Evolutionary conservation across 2,113 vertebrate genomes (phyloP).

Genomic region (Hyla sarda): DNA sequence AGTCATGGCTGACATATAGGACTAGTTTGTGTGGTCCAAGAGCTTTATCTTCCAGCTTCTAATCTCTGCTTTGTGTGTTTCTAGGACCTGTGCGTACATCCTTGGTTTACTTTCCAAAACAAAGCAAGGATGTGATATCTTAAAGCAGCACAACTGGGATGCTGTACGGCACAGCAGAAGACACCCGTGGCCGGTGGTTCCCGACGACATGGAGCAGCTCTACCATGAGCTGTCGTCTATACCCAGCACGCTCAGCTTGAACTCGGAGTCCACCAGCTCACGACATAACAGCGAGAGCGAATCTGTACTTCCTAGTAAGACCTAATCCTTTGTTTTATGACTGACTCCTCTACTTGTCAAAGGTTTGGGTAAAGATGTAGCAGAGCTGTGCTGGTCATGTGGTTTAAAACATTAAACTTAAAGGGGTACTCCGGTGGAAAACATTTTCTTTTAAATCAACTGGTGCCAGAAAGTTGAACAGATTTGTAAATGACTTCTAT

Average conservation of each 20-base stretch:
- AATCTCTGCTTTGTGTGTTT: conserved; percentile 28
- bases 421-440: too few relatives aligned
- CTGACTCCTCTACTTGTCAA: not conserved
- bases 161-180: conserved; percentile 92
- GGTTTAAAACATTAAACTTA: too few relatives aligned
- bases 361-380: too few relatives aligned
- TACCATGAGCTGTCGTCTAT: conserved; percentile 83
- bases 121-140: conserved; percentile 93
- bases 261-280: conserved; percentile 95
- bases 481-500: too few relatives aligned
- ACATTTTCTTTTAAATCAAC: too few relatives aligned
- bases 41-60: too few relatives aligned
- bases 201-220: conserved; percentile 90
- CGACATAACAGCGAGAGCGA: conserved; percentile 98
- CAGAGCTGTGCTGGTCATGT: not conserved
- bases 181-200: conserved; percentile 93
- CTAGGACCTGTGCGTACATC: conserved; percentile 91
- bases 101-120: conserved; percentile 96
- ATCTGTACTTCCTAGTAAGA: conserved; percentile 90
- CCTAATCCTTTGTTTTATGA: not conserved
- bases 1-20: too few relatives aligned
- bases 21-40: too few relatives aligned
- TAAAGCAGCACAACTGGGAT: conserved; percentile 94
- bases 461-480: too few relatives aligned
- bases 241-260: conserved; percentile 85